Base-by-base conservation (phyloP, 1,140 invertebrate species). In the Berghia stephanieae region DNA sequence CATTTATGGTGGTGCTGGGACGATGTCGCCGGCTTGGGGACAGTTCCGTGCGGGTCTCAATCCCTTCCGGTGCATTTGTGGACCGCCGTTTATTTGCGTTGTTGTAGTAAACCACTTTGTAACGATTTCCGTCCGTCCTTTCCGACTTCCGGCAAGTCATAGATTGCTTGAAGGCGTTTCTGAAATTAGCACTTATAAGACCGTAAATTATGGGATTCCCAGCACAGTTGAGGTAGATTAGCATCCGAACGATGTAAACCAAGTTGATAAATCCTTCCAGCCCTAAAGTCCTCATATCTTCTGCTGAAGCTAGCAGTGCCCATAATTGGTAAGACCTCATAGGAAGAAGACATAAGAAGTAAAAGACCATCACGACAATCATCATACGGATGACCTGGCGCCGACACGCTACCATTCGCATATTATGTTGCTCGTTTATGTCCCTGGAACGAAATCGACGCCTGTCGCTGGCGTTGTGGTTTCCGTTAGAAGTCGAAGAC, bases 311-410 rank as follows among this genome's bases (percentile, higher is more conserved):
- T 27, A 95, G 87, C 3, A 87, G 74, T 13, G 75, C n/a, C 82
- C 82, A 85, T 49, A 97, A 88, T 0, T 94, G 96, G 21, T 98
- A 91, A 3, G 95, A 92, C 57, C 95, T 92, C 85, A 97, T 95
- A 3, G 96, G 96, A 57, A 97, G 88, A 36, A 98, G 91, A 85
- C 95, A 97, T 38, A 96, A 89, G 87, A 97, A 98, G 88, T 97
- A 98, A 16, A 94, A 94, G n/a, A 94, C 85, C 0, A 98, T 95
- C 0, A 98, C 96, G 1, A 95, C 94, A 4, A 94, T 95, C 16
- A 98, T 90, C 95, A 97, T 97, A 31, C 95, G 85, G 10, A 97
- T 94, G n/a, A 93, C 91, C 84, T 93, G 92, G 63, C 71, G 79
- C n/a, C 83, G 42, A 21, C 77, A 73, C 38, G 24, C 44, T 5